Conservation (phyloP, 2,113 vertebrate species). For the Nematolebias whitei region DNA sequence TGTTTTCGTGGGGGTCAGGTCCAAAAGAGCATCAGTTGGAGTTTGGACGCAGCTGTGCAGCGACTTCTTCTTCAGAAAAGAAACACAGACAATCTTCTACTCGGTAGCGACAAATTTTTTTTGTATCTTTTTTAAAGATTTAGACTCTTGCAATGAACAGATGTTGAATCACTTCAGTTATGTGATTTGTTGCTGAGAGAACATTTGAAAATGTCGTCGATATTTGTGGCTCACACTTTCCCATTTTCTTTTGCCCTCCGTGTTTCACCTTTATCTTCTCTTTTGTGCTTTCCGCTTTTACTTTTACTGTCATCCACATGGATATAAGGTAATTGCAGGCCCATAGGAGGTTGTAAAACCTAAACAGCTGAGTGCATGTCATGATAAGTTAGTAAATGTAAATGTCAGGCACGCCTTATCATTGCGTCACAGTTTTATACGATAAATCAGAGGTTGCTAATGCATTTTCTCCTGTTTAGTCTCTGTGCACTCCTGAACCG, state of each 20-base stretch:
- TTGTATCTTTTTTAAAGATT: constrained; percentile 8
- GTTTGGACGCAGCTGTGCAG: constrained; percentile 83
- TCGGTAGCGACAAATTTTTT: constrained; percentile 78
- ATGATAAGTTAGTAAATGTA: not conserved
- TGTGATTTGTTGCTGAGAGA: not conserved
- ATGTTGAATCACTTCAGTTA: not conserved
- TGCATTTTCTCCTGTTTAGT: not conserved
- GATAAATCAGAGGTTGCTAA: not conserved
- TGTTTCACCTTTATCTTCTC: not conserved
- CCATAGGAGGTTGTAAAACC: not conserved
- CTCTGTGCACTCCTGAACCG: not conserved
- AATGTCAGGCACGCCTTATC: constrained; percentile 1
- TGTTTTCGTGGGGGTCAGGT: constrained; percentile 75
- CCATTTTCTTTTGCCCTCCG: not conserved
- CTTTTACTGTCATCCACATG: no score
- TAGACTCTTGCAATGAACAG: not conserved
- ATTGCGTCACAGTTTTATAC: not conserved
- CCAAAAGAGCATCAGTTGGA: constrained; percentile 83
- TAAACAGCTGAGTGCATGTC: not conserved
- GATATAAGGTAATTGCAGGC: constrained; percentile 1
- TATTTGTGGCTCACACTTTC: not conserved
- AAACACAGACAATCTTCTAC: constrained; percentile 79
- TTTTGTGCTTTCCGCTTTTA: not conserved
- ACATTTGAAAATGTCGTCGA: not conserved
- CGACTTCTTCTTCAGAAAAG: constrained; percentile 82